A percentile compares a stretch with the other conserved stretches of the same genome.
These are phyloP conservation scores for Sycophila texana DNA, from an alignment of 2,888 invertebrate species.

Conservation along the genomic window DNA sequence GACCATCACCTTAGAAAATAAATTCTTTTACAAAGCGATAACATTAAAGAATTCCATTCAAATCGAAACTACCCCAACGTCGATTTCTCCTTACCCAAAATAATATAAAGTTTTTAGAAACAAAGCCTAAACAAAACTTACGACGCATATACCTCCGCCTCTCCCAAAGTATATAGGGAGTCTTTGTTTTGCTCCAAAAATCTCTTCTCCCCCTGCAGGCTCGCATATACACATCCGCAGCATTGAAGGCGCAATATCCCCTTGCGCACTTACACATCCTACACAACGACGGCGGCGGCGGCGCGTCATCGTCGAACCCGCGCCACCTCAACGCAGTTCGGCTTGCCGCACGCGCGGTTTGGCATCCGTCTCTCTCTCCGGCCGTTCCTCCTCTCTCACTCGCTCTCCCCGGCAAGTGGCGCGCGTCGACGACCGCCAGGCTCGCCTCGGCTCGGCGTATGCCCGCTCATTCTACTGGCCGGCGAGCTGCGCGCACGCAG, in stretches of 20 bases:
- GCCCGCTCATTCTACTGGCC: slow-evolving; percentile 9
- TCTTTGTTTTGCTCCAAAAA: background rate
- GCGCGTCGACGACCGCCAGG: slow-evolving; percentile 15
- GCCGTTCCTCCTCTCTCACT: slow-evolving; percentile 8
- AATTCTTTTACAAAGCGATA: too few relatives aligned
- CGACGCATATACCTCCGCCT: too few relatives aligned
- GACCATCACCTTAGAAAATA: too few relatives aligned
- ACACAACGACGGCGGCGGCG: too few relatives aligned
- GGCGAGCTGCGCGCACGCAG: slow-evolving; percentile 1
- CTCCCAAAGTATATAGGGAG: too few relatives aligned
- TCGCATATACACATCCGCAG: background rate
- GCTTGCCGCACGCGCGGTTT: slow-evolving; percentile 55
- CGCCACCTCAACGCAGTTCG: slow-evolving; percentile 26
- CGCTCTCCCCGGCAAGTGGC: background rate
- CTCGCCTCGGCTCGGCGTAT: slow-evolving; percentile 1
- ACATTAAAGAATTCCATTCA: too few relatives aligned
- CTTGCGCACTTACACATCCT: too few relatives aligned
- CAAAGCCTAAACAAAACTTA: too few relatives aligned
- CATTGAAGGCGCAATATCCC: too few relatives aligned
- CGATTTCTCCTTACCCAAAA: too few relatives aligned
- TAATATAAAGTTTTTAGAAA: too few relatives aligned
- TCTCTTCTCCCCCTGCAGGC: background rate
- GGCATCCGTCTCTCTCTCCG: slow-evolving; percentile 42
- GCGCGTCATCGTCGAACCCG: background rate
- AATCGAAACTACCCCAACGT: too few relatives aligned